Evolutionary conservation across 2,797 vertebrate genomes (phyloP).

Genomic region (Falco naumanni): DNA sequence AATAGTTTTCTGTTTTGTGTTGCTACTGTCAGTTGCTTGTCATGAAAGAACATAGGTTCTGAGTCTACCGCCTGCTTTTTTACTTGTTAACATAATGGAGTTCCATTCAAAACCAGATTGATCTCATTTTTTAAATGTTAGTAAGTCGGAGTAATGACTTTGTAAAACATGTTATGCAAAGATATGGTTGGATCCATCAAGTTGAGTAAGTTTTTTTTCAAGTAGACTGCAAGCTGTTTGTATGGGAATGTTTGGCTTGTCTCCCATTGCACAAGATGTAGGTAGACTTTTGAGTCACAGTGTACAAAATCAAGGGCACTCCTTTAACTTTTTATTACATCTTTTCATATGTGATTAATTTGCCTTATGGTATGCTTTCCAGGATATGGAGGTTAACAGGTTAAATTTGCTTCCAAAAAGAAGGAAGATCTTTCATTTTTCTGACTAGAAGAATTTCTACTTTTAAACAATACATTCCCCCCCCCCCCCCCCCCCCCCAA

Average conservation of each 20-base stretch:
- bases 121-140: background rate
- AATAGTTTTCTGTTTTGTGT: background rate
- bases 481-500: no score
- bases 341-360: background rate
- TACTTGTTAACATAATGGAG: background rate
- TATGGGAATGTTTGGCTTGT: background rate
- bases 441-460: background rate
- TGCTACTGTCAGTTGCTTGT: background rate
- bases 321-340: background rate
- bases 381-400: background rate
- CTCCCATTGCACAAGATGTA: background rate
- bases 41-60: background rate
- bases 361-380: background rate
- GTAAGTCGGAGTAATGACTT: background rate
- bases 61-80: background rate
- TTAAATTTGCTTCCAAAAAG: background rate
- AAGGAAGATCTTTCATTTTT: background rate
- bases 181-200: background rate
- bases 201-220: background rate
- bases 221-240: background rate
- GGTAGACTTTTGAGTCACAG: background rate
- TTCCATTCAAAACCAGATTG: background rate
- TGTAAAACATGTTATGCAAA: background rate
- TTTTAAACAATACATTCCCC: background rate
- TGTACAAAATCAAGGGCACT: background rate